Evolutionary conservation across 2,113 vertebrate genomes (phyloP), one percentile per base, ranked within the genome.

Genomic region (Leiothrix lutea): DNA sequence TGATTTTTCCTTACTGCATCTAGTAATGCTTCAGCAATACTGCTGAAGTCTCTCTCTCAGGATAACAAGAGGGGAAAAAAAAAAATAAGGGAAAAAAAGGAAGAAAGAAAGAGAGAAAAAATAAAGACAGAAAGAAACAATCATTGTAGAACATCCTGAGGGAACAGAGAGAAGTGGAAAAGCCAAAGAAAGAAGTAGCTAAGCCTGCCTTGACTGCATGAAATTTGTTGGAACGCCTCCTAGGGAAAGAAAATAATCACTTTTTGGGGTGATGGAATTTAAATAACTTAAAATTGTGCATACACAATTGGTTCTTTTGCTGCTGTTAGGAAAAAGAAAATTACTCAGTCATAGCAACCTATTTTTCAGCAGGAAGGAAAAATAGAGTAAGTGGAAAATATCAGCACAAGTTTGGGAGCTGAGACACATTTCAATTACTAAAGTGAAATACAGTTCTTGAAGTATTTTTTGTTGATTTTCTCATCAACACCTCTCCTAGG

Each of bases 61-160:
- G 91, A 83, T 80, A 88, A 96, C 0, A 4, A 90, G 33, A 35
- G 92, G 88, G 42, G 82, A 29, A 12, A 73, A 13, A 20, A 94
- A 94, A 69, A 92, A 88, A 84, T 31, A 93, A 90, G 82, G 24
- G 88, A 85, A 81, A 26, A 16, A 73, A 11, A 24, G 7, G 5
- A 35, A 60, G 12, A 6, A 70, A 71, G 45, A 29, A 44, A 42
- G 8, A 20, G 8, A 61, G 28, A n/a, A 80, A 66, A 96, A 97
- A 97, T 95, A 97, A 94, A 97, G 93, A 95, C 56, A 96, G 90
- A 96, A 97, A 97, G 94, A 97, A 97, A 97, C 96, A 98, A 98
- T 97, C 91, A 97, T 96, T 3, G 4, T 67, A 95, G 90, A 97
- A 96, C 92, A 93, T 97, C 97, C 96, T 96, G 80, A 65, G 96